These are phyloP conservation scores for Cotesia glomerata DNA, from an alignment of 1,140 invertebrate genomes.

Conservation along the genomic window DNA sequence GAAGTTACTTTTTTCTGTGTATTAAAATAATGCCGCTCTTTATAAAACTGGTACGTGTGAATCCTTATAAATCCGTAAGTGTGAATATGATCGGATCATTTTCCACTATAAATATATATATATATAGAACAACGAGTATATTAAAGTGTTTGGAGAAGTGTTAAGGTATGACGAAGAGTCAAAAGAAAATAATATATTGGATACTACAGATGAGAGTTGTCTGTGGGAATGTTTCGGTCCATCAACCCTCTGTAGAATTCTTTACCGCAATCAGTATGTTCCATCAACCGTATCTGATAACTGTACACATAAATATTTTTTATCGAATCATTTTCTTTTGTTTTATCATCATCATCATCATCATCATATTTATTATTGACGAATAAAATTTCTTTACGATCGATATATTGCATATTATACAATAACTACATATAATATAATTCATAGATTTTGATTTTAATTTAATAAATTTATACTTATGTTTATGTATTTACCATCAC, in stretches of 20 bases:
- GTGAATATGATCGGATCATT: constrained; percentile 9
- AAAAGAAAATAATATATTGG: neutral
- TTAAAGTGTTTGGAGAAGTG: too few species aligned
- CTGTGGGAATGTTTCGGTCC: constrained; percentile 51
- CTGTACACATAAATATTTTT: constrained; percentile 18
- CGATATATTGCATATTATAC: neutral
- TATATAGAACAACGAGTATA: neutral
- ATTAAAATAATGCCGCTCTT: neutral
- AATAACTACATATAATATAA: too few species aligned
- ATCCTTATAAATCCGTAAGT: constrained; percentile 6
- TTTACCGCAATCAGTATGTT: constrained; percentile 15
- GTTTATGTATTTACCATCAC: too few species aligned
- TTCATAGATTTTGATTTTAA: too few species aligned
- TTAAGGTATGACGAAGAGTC: too few species aligned
- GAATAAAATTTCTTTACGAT: constrained; percentile 12
- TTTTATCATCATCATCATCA: constrained; percentile 8
- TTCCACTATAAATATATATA: neutral
- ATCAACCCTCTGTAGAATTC: constrained; percentile 37
- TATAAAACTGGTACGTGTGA: constrained; percentile 10
- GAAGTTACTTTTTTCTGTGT: too few species aligned
- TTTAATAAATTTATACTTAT: too few species aligned
- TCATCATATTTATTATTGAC: constrained; percentile 11
- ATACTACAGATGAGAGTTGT: constrained; percentile 31
- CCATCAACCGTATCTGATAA: constrained; percentile 27
- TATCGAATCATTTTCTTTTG: neutral